These are phyloP conservation scores for Cliona cf. orientalis DNA, from an alignment of 37 sponge, comb jelly and placozoan species.

Conservation along the genomic window DNA sequence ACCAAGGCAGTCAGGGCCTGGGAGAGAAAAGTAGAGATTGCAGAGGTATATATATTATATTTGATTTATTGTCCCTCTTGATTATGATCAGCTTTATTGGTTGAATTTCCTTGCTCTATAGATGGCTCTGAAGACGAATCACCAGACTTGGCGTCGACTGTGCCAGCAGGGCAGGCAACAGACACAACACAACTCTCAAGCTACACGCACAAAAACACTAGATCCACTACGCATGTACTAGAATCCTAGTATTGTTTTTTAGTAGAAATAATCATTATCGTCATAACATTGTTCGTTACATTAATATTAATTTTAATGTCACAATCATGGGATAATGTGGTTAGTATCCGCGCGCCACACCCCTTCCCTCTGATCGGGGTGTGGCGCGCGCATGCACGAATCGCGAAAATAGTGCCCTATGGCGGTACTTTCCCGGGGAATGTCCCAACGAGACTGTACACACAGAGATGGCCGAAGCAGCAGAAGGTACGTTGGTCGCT, in stretches of 20 bases:
- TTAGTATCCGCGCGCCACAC: no score
- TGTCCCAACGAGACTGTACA: no score
- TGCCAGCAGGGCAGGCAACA: background rate
- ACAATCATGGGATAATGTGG: no score
- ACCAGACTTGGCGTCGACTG: background rate
- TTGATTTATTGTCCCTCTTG: background rate
- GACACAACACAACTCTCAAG: background rate
- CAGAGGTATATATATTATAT: constrained; percentile 66
- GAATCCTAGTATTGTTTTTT: background rate
- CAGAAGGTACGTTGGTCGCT: no score
- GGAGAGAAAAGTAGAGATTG: constrained; percentile 97
- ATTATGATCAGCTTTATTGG: background rate
- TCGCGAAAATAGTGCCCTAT: no score
- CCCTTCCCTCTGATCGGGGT: no score
- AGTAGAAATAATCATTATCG: no score
- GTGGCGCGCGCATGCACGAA: no score
- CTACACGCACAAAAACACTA: background rate
- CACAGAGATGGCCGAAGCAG: no score
- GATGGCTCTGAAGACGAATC: constrained; percentile 1
- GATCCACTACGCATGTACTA: background rate
- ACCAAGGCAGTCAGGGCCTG: constrained; percentile 81
- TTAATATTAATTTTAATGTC: no score
- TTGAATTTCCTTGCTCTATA: background rate
- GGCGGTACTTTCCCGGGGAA: no score
- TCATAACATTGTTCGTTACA: no score